Conservation (phyloP, 2,888 invertebrate species). For the Napeogenes inachia region DNA sequence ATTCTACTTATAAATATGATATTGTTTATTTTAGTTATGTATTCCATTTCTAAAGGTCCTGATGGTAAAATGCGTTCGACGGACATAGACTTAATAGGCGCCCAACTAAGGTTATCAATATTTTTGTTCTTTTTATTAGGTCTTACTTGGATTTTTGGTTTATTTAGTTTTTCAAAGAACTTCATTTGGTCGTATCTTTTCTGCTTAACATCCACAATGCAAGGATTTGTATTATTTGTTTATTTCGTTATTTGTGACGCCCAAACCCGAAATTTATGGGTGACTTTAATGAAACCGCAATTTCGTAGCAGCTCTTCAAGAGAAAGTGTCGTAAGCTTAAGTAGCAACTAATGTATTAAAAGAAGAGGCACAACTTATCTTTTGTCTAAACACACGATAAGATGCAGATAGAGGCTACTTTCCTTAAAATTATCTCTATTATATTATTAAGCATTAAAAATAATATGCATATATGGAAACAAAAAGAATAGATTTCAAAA, state of each 20-base stretch:
- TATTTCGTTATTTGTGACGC: conserved; percentile 79
- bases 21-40: conserved; percentile 75
- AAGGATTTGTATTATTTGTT: conserved; percentile 79
- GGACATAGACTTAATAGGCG: conserved; percentile 58
- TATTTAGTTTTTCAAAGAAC: conserved; percentile 71
- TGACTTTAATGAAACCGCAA: conserved; percentile 58
- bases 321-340: conserved; percentile 57
- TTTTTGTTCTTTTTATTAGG: conserved; percentile 79
- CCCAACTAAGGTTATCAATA: conserved; percentile 76
- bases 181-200: conserved; percentile 79
- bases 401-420: too few relatives aligned
- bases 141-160: conserved; percentile 79
- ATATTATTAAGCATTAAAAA: too few relatives aligned
- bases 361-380: background rate
- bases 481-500: too few relatives aligned
- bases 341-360: conserved; percentile 32
- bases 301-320: conserved; percentile 46
- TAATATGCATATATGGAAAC: too few relatives aligned
- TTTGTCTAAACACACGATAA: too few relatives aligned
- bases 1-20: conserved; percentile 72
- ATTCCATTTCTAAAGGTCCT: conserved; percentile 70
- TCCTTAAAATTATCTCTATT: too few relatives aligned
- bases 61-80: conserved; percentile 68
- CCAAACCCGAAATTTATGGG: conserved; percentile 73
- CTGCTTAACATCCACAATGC: conserved; percentile 79